Percentiles rank a stretch among this genome's conserved stretches.
These are phyloP conservation scores for Melieria crassipennis DNA, from an alignment of 2,888 invertebrate species.

Conservation along the genomic window DNA sequence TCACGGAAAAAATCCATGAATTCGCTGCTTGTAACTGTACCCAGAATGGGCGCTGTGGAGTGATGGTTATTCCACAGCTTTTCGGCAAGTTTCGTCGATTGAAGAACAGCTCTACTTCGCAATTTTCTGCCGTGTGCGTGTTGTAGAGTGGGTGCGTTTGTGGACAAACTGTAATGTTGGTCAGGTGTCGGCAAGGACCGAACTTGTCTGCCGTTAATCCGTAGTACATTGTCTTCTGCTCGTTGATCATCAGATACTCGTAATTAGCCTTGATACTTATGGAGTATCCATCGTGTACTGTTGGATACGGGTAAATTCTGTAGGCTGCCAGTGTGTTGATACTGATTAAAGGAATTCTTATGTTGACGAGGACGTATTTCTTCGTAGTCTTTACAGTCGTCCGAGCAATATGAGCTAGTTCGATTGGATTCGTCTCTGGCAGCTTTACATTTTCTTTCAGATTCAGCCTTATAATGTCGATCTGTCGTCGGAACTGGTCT, in stretches of 20 bases:
- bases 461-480: constrained; percentile 6
- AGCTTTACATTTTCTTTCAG: constrained; percentile 7
- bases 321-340: neutral
- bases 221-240: constrained; percentile 6
- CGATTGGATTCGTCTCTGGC: constrained; percentile 9
- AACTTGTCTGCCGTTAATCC: constrained; percentile 11
- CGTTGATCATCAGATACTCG: neutral
- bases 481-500: constrained; percentile 11
- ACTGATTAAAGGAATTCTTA: constrained; percentile 22
- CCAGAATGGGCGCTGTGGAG: constrained; percentile 10
- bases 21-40: neutral
- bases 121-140: neutral
- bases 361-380: constrained; percentile 19
- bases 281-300: constrained; percentile 15
- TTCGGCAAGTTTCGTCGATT: neutral
- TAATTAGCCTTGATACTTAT: neutral
- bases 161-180: constrained; percentile 3
- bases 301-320: constrained; percentile 19
- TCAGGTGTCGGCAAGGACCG: neutral
- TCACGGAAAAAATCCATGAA: too few species aligned
- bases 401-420: constrained; percentile 10
- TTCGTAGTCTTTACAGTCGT: neutral
- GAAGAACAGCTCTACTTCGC: constrained; percentile 1
- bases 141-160: constrained; percentile 14
- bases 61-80: constrained; percentile 10